A percentile compares a stretch with the other conserved stretches of the same genome.
These are phyloP conservation scores for Acrossocheilus wenchowensis DNA, from an alignment of 2,797 vertebrate genomes.

Conservation along the genomic window DNA sequence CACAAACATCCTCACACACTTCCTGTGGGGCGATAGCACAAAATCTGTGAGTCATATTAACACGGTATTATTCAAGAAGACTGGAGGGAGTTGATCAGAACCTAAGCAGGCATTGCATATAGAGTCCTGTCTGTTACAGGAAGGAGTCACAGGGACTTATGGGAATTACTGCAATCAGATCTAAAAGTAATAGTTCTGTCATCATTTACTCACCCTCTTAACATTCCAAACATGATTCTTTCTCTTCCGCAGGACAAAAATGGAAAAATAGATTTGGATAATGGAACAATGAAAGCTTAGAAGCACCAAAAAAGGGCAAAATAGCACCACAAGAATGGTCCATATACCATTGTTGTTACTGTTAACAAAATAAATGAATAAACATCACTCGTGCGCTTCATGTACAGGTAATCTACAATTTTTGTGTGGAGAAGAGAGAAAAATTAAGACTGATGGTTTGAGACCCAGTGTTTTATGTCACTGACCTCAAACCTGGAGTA, in stretches of 20 bases:
- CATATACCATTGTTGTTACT: background rate
- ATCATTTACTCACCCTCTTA: background rate
- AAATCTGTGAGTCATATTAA: conserved; percentile 11
- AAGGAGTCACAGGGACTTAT: background rate
- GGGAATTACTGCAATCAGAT: background rate
- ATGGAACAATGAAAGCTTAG: background rate
- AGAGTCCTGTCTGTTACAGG: background rate
- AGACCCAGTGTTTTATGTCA: background rate
- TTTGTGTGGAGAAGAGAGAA: background rate
- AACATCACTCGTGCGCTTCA: too few species aligned
- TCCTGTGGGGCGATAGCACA: background rate
- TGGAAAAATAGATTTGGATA: background rate
- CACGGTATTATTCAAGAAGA: background rate
- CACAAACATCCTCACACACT: conserved; percentile 45
- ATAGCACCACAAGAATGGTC: background rate
- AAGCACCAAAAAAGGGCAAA: background rate
- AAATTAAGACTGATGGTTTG: background rate
- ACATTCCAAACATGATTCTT: background rate
- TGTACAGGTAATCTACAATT: too few species aligned
- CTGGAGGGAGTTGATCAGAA: conserved; percentile 7
- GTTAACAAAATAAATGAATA: background rate
- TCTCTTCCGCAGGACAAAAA: background rate
- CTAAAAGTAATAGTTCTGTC: background rate
- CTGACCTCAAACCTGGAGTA: background rate
- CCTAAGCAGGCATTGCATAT: background rate